Evolutionary conservation across 2,888 invertebrate genomes (phyloP), one percentile per base, ranked within the genome.

Genomic region (Pammene fasciana): DNA sequence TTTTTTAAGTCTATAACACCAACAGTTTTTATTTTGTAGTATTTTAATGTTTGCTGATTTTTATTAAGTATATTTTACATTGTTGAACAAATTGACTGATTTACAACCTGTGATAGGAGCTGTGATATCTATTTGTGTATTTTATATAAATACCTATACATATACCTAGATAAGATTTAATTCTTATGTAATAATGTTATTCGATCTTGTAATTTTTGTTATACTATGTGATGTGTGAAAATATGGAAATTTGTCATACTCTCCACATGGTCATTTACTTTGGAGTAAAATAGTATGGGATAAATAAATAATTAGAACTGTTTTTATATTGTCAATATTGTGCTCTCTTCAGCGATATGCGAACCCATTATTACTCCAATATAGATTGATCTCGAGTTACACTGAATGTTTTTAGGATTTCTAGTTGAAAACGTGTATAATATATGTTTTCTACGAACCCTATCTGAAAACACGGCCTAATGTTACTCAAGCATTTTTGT

Each of bases 91-190:
- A 52, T 41, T 50, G 14, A 50, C 16, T 62, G 61, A 38, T 61
- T 41, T 62, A 52, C 7, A 52, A 41, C 9, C 41, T 52, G 62
- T 62, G 18, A 62, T 41, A 62, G 13, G 18, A 50, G 38, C 62
- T 62, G 62, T 62, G 62, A 52, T 62, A 62, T 62, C 41, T 62
- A 62, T 65, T 36, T 65, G 43, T 65, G 43, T 65, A 55, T 45
- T 55, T 16, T 45, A 55, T 54, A 52, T 52, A 61, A 18, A 38
- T 34, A 7, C 13, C 34, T 34, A 34, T 54, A n/a, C n/a, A n/a
- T n/a, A 54, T 26, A 13, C 7, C 13, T n/a, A 34, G 34, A 34
- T 61, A 18, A 18, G 45, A 14, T 14, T 45, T 45, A 7, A n/a
- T 43, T 26, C 9, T n/a, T 14, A 46, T 34, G 9, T 26, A 43